phyloP scores from a whole-genome alignment of 2,797 vertebrate genomes.

The Threskiornis aethiopicus region DNA sequence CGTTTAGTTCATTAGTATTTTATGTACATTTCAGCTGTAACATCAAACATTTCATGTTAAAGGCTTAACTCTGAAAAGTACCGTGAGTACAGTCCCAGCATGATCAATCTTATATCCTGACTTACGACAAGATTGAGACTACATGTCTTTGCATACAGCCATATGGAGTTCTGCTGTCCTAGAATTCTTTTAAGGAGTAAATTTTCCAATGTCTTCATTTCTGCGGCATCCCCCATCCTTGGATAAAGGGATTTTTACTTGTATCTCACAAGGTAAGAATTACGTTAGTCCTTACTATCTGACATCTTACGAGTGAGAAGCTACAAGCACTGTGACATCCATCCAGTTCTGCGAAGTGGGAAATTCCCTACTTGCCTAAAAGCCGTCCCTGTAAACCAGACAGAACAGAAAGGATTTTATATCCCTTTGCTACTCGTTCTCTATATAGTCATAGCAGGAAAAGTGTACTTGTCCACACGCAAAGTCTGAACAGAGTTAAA shows the following conservation, averaged over 20 bases:
- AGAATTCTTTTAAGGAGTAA: neutral
- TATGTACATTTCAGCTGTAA: neutral
- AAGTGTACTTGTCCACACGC: neutral
- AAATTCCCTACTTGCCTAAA: neutral
- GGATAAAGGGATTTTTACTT: neutral
- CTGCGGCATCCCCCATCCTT: neutral
- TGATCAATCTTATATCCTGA: neutral
- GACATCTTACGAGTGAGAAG: neutral
- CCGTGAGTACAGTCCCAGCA: neutral
- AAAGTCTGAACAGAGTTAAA: neutral
- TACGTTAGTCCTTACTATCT: neutral
- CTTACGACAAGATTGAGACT: neutral
- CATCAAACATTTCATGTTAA: neutral
- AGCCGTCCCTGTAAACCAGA: neutral
- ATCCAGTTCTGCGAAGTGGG: neutral
- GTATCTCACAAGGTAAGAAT: neutral
- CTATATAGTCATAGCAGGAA: neutral
- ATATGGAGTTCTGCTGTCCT: neutral
- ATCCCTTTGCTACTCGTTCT: neutral
- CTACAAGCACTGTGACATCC: neutral
- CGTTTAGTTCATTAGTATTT: neutral
- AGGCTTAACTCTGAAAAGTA: neutral
- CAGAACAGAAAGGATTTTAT: neutral
- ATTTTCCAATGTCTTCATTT: neutral
- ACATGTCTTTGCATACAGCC: neutral